phyloP scores from a whole-genome alignment of 2,888 invertebrate species.

The Xanthia togata region DNA sequence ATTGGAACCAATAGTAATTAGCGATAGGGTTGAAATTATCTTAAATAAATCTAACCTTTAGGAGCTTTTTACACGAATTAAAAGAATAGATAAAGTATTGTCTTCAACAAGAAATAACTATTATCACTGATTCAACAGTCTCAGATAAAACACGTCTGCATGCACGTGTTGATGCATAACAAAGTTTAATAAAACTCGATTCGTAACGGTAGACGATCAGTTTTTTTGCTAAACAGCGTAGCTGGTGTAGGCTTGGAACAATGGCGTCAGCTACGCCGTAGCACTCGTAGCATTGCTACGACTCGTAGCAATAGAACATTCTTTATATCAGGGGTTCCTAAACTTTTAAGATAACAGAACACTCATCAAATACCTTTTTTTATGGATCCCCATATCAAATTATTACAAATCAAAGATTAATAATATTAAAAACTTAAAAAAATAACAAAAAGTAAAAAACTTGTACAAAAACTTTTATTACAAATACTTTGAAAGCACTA shows the following conservation, averaged over 20 bases:
- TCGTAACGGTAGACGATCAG: constrained; percentile 23
- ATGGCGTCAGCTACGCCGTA: constrained; percentile 18
- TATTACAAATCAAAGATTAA: too few relatives aligned
- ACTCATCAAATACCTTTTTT: too few relatives aligned
- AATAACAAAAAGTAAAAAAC: too few relatives aligned
- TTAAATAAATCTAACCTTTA: not conserved
- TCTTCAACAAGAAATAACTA: not conserved
- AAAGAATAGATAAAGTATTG: not conserved
- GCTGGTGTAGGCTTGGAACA: constrained; percentile 10
- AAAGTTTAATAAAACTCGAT: constrained; percentile 6
- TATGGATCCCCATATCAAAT: too few relatives aligned
- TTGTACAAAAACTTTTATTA: too few relatives aligned
- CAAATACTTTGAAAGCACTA: too few relatives aligned
- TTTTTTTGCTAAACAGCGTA: constrained; percentile 21
- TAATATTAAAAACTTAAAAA: too few relatives aligned
- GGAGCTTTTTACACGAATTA: not conserved
- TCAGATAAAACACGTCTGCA: not conserved
- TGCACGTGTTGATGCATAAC: constrained; percentile 11
- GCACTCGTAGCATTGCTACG: constrained; percentile 5
- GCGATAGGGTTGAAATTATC: not conserved
- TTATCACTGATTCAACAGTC: constrained; percentile 3
- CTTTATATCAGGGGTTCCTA: not conserved
- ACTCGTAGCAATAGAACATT: not conserved
- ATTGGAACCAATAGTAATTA: not conserved
- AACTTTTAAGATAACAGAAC: too few relatives aligned